These are phyloP conservation scores for Rhynchonema sp. DNA, from an alignment of 2,888 invertebrate species.

Conservation along the genomic window DNA sequence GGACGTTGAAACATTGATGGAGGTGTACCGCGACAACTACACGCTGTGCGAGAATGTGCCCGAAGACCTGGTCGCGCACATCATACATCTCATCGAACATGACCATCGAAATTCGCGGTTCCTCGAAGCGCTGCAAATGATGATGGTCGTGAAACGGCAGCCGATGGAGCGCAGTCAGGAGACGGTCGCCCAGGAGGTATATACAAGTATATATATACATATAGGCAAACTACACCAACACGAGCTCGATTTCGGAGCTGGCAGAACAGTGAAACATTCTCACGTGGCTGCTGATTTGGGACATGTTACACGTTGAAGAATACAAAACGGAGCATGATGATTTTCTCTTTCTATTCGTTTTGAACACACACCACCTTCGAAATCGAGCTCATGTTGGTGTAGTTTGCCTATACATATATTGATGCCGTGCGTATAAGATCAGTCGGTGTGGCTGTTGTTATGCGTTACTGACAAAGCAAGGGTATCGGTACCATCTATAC, in stretches of 20 bases:
- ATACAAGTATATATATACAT: no score
- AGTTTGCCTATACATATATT: no score
- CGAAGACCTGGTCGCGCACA: conserved; percentile 69
- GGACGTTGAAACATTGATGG: conserved; percentile 85
- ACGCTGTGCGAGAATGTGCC: conserved; percentile 79
- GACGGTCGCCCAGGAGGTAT: conserved; percentile 89
- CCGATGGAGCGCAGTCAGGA: conserved; percentile 88
- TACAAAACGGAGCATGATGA: no score
- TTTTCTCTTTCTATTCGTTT: no score
- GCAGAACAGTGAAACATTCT: background rate
- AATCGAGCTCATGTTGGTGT: no score
- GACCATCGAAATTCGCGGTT: conserved; percentile 73
- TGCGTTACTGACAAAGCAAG: no score
- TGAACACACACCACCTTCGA: no score
- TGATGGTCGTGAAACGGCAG: conserved; percentile 84
- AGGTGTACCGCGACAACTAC: conserved; percentile 87
- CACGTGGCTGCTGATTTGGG: background rate
- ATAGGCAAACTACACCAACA: no score
- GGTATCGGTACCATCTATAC: no score
- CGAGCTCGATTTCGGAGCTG: background rate
- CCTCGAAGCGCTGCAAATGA: conserved; percentile 79
- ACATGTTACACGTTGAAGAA: no score
- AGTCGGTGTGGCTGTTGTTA: no score
- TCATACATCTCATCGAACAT: conserved; percentile 85
- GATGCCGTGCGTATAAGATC: no score